Evolutionary conservation across 2,797 vertebrate species (phyloP), one percentile per base, ranked within the genome.

Genomic region (Arctocebus calabarensis): DNA sequence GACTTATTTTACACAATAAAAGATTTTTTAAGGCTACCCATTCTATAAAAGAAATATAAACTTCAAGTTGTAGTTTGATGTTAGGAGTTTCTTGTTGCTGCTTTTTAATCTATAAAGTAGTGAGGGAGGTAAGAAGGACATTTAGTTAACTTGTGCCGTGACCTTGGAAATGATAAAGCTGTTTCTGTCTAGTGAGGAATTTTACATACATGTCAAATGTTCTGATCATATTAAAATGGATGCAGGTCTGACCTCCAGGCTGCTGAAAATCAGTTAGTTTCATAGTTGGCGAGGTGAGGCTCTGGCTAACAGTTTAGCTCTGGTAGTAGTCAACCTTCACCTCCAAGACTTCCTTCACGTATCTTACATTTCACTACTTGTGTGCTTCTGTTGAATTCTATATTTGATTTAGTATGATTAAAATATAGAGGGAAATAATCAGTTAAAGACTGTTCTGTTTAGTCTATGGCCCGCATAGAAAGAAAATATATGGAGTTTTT

Each of bases 291-390:
- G 84, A 82, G 55, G 43, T 85, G 93, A 95, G 20, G 78, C 82
- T 75, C 95, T 75, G 92, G 97, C 93, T 87, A 93, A 73, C 22
- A 0, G 1, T 13, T 37, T 48, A 94, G 68, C 73, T 23, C 77
- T 68, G 32, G 14, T 1, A n/a, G n/a, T 6, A n/a, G n/a, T 6
- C 4, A 14, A 40, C 89, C 85, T 23, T 29, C 93, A 84, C 20
- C 79, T 93, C 90, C 79, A 83, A 91, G 84, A 77, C 71, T 4
- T 88, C 61, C 0, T 4, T 88, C 61, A 0, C 62, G 59, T 97
- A 83, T 93, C 90, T 97, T 92, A 90, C 90, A 52, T 94, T 71
- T 96, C 52, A 0, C 23, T 55, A 86, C 73, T 66, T 70, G 20
- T 34, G 4, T 79, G 48, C n/a, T 84, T 92, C 45, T 68, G 8